Conservation (phyloP, 2,113 vertebrate species). For the Apodemus sylvaticus region DNA sequence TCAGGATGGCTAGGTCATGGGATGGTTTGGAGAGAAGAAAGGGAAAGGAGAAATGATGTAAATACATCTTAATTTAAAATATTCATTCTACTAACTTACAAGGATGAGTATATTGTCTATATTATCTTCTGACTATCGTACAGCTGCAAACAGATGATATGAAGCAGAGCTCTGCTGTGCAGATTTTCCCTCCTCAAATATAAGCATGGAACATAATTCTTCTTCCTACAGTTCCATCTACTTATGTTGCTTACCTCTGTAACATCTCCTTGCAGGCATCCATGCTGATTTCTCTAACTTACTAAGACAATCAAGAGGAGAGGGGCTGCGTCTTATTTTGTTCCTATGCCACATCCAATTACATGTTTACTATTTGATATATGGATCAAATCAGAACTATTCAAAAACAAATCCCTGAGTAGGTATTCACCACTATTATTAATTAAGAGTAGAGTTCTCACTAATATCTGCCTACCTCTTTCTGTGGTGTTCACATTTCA, state of each 20-base stretch:
- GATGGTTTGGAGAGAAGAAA: background rate
- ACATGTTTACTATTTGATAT: background rate
- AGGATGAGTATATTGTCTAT: background rate
- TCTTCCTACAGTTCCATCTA: background rate
- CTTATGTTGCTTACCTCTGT: fast-evolving
- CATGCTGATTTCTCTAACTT: background rate
- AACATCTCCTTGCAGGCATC: background rate
- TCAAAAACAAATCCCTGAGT: background rate
- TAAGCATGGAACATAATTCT: background rate
- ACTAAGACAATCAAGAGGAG: background rate
- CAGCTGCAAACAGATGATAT: background rate
- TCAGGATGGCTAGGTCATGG: background rate
- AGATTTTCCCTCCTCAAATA: background rate
- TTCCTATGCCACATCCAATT: background rate
- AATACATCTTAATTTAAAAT: background rate
- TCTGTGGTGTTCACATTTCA: background rate
- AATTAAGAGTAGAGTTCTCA: background rate
- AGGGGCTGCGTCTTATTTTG: background rate
- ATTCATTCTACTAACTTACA: background rate
- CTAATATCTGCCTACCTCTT: background rate
- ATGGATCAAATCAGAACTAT: background rate
- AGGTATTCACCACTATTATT: background rate
- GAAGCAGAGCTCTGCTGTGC: background rate
- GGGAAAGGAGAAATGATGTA: background rate
- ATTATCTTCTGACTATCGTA: background rate